phyloP scores from a whole-genome alignment of 2,113 vertebrate species.

The Ciconia stormi region DNA sequence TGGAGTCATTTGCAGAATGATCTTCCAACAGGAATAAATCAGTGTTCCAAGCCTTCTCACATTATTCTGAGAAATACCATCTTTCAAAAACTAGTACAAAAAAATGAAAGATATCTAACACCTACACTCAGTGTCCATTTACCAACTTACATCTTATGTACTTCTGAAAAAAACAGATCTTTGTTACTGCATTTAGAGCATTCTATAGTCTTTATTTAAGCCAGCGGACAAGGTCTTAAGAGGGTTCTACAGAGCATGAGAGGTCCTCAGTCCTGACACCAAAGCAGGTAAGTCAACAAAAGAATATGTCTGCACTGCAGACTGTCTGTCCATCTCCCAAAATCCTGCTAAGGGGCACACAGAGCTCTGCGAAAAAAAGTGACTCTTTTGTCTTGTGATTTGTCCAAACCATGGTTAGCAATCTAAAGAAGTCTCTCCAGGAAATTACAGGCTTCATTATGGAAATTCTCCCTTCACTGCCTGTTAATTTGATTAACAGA shows the following conservation, averaged over 20 bases:
- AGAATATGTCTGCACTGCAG: neutral
- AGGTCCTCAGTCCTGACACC: neutral
- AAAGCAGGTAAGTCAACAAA: neutral
- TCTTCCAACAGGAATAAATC: constrained; percentile 46
- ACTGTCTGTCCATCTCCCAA: neutral
- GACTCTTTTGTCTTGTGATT: neutral
- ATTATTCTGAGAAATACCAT: constrained; percentile 28
- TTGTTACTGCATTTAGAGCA: neutral
- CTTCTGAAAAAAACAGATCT: neutral
- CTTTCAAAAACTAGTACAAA: constrained; percentile 1
- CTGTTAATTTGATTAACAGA: constrained; percentile 28
- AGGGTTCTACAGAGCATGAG: neutral
- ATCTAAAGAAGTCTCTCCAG: constrained; percentile 5
- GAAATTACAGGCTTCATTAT: constrained; percentile 32
- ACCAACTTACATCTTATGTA: neutral
- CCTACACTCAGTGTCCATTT: neutral
- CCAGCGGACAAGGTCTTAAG: neutral
- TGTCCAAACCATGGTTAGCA: neutral
- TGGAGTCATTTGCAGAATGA: constrained; percentile 41
- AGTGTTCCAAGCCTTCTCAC: neutral
- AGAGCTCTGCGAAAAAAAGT: neutral
- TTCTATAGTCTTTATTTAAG: neutral
- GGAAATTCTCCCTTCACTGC: constrained; percentile 18
- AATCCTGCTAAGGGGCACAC: neutral
- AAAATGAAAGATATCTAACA: neutral